These are phyloP conservation scores for Mesochorus sp. DNA, from an alignment of 2,888 invertebrate genomes.

Conservation along the genomic window DNA sequence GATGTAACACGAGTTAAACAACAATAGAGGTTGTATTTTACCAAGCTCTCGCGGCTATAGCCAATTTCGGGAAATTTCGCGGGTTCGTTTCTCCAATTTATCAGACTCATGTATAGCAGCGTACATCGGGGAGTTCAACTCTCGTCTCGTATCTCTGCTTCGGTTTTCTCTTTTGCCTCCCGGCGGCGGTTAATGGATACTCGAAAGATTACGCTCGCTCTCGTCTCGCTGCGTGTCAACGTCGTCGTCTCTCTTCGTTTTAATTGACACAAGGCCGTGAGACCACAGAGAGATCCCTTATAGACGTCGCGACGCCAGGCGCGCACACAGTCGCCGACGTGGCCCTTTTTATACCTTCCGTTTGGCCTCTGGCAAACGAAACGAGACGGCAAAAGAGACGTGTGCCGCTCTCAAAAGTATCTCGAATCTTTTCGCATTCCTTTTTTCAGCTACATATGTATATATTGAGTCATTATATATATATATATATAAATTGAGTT, in stretches of 20 bases:
- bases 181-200: slow-evolving; percentile 73
- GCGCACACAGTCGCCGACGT: slow-evolving; percentile 21
- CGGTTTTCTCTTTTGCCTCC: not conserved
- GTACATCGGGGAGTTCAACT: not conserved
- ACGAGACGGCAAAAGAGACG: slow-evolving; percentile 52
- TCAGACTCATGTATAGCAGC: not conserved
- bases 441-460: slow-evolving; percentile 29
- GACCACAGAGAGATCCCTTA: slow-evolving; percentile 17
- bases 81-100: slow-evolving; percentile 33
- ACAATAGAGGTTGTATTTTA: not conserved
- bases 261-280: slow-evolving; percentile 62
- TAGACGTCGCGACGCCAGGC: slow-evolving; percentile 45
- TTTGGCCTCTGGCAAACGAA: slow-evolving; percentile 37
- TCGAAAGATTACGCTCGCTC: slow-evolving; percentile 77
- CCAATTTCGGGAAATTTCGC: slow-evolving; percentile 22
- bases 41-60: slow-evolving; percentile 9
- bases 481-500: not conserved
- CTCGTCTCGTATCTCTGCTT: slow-evolving; percentile 5
- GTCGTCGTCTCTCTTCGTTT: slow-evolving; percentile 66
- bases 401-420: slow-evolving; percentile 65
- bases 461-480: not conserved
- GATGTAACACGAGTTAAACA: slow-evolving; percentile 42
- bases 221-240: slow-evolving; percentile 60
- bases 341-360: slow-evolving; percentile 1
- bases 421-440: slow-evolving; percentile 64